Conservation (phyloP, 2,113 vertebrate species). For the Spizaetus ornatus region DNA sequence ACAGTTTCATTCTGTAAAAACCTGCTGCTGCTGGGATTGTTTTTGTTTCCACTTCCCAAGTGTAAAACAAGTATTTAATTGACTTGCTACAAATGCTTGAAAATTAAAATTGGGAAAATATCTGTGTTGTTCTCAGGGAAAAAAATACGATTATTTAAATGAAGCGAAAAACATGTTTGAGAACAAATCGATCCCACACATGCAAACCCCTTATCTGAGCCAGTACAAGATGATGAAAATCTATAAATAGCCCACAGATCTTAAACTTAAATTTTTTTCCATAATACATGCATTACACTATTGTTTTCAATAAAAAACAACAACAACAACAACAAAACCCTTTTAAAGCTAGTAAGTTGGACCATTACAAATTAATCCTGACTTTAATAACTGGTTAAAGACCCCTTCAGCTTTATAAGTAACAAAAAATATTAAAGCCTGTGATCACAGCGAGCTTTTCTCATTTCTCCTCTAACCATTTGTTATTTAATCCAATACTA, state of each 20-base stretch:
- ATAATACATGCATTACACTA: conserved; percentile 52
- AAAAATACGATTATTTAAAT: conserved; percentile 56
- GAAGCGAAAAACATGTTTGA: conserved; percentile 38
- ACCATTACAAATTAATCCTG: conserved; percentile 98
- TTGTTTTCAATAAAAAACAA: conserved; percentile 66
- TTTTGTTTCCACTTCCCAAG: neutral
- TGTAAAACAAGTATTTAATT: neutral
- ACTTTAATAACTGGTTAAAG: conserved; percentile 98
- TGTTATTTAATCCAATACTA: conserved; percentile 98
- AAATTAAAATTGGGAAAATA: conserved; percentile 7
- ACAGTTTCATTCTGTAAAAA: neutral
- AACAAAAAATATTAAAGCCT: conserved; percentile 86
- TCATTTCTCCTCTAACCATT: conserved; percentile 93
- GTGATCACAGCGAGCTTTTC: conserved; percentile 90
- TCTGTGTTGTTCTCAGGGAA: neutral
- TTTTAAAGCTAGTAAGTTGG: conserved; percentile 85
- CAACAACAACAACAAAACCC: conserved; percentile 76
- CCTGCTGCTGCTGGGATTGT: neutral
- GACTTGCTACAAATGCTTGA: conserved; percentile 9
- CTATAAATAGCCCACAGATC: conserved; percentile 49
- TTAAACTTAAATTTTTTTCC: conserved; percentile 53
- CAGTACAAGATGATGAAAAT: conserved; percentile 53
- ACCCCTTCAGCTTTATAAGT: conserved; percentile 86
- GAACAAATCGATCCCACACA: conserved; percentile 34
- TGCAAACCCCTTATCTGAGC: conserved; percentile 56